Base-by-base conservation (phyloP, 2,888 invertebrate species). In the Eledone cirrhosa region DNA sequence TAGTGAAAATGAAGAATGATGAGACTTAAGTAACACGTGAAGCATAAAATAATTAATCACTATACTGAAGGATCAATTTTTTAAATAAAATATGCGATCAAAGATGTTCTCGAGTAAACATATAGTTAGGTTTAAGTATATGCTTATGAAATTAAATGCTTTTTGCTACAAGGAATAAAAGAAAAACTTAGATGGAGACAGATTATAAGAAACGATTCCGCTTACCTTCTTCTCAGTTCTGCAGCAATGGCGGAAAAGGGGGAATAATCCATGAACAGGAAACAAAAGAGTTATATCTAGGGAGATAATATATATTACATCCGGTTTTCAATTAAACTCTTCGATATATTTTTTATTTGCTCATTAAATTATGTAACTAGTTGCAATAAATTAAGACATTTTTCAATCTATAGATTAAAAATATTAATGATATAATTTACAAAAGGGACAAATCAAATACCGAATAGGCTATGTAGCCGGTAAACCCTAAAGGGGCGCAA, bases 171-270 rank as follows among this genome's bases (percentile, higher is more conserved):
- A 22, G 31, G 22, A 33, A 72, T 41, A 24, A 72, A 2, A 11
- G n/a, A 3, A 72, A 31, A 72, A 33, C 14, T 1, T 11, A 13
- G 4, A 72, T 41, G 41, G n/a, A 41, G 11, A n/a, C 22, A 31
- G 72, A 72, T 72, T 31, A 31, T 33, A 29, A 33, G 5, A 11
- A 41, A 72, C 41, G n/a, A 8, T 16, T 33, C 31, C 29, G 4
- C 72, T 72, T 72, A 72, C 72, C 72, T 72, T 72, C 33, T 41
- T n/a, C 41, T 31, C 72, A 22, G 31, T 33, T n/a, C 72, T 41
- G 31, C n/a, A 13, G 41, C 72, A 2, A 72, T 72, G 72, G 72
- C 72, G 72, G 72, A 72, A 72, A 72, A 72, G 72, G 72, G 72
- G 72, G 4, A n/a, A 33, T 31, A 31, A 72, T 5, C 5, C 13